Evolutionary conservation across 2,797 vertebrate species (phyloP).

Genomic region (Liasis olivaceus): DNA sequence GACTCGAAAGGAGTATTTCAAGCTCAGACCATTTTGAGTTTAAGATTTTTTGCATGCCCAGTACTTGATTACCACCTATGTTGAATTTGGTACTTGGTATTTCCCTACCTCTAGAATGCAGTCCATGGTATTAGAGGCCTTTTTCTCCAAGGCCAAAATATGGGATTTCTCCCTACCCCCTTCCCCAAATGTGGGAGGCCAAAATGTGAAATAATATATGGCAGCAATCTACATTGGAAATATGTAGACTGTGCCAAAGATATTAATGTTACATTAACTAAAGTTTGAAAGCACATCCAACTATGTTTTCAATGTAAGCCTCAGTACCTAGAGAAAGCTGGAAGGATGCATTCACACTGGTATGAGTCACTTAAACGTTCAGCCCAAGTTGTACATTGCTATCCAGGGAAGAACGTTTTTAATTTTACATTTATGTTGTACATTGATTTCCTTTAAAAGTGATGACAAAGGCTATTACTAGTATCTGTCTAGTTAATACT

Average conservation of each 20-base stretch:
- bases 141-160: background rate
- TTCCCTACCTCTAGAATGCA: background rate
- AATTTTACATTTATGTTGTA: constrained; percentile 59
- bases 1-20: background rate
- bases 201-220: background rate
- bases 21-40: background rate
- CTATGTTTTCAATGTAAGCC: background rate
- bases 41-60: background rate
- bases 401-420: constrained; percentile 58
- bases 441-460: constrained; percentile 60
- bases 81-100: background rate
- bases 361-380: background rate
- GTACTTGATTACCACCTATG: background rate
- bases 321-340: background rate
- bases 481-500: constrained; percentile 47
- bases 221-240: background rate
- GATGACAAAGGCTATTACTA: constrained; percentile 44
- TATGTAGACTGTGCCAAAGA: background rate
- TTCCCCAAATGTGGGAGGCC: background rate
- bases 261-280: background rate
- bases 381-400: constrained; percentile 31
- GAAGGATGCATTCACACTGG: background rate
- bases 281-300: background rate
- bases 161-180: background rate
- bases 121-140: background rate